A percentile compares a stretch with the other conserved stretches of the same genome.
Evolutionary conservation across 53 echinoderm and acorn worm genomes (phyloP).

Genomic region (Paracentrotus lividus): DNA sequence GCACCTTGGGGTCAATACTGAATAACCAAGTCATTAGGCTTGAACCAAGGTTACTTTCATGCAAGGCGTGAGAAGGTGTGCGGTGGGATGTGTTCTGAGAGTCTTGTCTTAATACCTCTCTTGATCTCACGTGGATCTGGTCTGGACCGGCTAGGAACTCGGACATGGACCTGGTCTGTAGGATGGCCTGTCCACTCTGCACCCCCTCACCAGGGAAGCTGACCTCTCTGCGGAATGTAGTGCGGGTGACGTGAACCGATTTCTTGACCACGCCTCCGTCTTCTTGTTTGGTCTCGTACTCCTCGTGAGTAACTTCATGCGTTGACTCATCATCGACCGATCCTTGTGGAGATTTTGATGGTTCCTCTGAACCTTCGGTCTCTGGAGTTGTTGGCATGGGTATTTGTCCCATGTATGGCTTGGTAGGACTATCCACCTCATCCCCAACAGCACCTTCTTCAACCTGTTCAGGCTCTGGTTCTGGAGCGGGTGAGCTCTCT

Average conservation of each 20-base stretch:
- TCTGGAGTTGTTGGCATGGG: background rate
- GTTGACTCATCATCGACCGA: constrained; percentile 55
- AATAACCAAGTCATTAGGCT: constrained; percentile 19
- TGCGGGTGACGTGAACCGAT: constrained; percentile 65
- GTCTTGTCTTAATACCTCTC: constrained; percentile 65
- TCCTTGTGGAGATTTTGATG: constrained; percentile 19
- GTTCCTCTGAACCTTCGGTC: constrained; percentile 16
- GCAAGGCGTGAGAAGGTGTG: constrained; percentile 53
- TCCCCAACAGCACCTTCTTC: constrained; percentile 72
- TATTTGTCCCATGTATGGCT: constrained; percentile 69
- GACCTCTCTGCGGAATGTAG: constrained; percentile 69
- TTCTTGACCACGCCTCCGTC: constrained; percentile 66
- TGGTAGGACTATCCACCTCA: constrained; percentile 93
- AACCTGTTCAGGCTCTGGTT: constrained; percentile 73
- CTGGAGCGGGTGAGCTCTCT: constrained; percentile 55
- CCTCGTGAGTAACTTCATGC: constrained; percentile 35
- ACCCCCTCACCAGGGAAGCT: constrained; percentile 57
- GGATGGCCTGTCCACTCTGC: constrained; percentile 64
- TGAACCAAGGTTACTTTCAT: constrained; percentile 39
- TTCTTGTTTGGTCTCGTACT: constrained; percentile 67
- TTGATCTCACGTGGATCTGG: constrained; percentile 38
- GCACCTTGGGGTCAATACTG: background rate
- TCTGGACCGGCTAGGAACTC: constrained; percentile 49
- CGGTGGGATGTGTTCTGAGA: constrained; percentile 7
- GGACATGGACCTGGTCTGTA: constrained; percentile 57